These are phyloP conservation scores for Cyrtodaria siliqua DNA, from an alignment of 2,888 invertebrate genomes.

Conservation along the genomic window DNA sequence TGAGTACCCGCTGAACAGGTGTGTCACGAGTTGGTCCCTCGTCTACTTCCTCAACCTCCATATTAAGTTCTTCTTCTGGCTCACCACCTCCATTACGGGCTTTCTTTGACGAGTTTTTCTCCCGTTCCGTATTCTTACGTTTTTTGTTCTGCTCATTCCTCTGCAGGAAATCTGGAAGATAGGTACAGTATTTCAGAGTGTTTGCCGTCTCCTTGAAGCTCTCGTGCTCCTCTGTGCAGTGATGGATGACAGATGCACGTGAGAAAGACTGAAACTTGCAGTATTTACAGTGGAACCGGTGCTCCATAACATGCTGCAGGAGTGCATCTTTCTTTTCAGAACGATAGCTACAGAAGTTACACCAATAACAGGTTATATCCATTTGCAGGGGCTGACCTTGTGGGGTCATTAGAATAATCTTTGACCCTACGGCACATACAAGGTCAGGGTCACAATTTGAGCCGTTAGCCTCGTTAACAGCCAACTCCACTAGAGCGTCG, in stretches of 20 bases:
- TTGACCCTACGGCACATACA: conserved; percentile 76
- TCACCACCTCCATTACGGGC: not conserved
- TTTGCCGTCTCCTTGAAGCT: conserved; percentile 68
- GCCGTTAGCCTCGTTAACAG: conserved; percentile 60
- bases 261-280: conserved; percentile 80
- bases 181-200: conserved; percentile 73
- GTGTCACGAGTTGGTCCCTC: conserved; percentile 28
- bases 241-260: conserved; percentile 75
- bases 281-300: conserved; percentile 78
- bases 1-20: conserved; percentile 6
- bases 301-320: conserved; percentile 75
- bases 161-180: conserved; percentile 72
- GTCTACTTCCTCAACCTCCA: conserved; percentile 47
- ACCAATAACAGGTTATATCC: conserved; percentile 77
- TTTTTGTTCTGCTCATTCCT: conserved; percentile 36
- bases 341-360: conserved; percentile 79
- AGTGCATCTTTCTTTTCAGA: conserved; percentile 69
- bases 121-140: conserved; percentile 7
- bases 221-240: conserved; percentile 70
- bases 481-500: conserved; percentile 70
- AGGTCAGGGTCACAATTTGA: conserved; percentile 68
- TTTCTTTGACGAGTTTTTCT: conserved; percentile 22
- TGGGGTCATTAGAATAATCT: conserved; percentile 63
- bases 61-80: conserved; percentile 8
- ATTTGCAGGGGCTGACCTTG: conserved; percentile 66